Conservation (phyloP, 2,888 invertebrate genomes). For the Cactoblastis cactorum region DNA sequence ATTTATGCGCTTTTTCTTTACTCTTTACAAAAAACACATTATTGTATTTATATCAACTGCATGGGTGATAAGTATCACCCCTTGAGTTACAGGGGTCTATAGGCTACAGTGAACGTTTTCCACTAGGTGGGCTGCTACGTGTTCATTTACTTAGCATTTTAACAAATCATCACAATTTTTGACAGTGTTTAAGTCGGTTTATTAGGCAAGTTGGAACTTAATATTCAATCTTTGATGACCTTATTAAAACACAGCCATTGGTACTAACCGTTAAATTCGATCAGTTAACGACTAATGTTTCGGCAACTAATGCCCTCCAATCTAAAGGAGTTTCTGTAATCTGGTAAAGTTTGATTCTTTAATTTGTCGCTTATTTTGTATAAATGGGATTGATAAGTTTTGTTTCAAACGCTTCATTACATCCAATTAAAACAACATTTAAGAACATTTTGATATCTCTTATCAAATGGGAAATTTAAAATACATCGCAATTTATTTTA, state of each 20-base stretch:
- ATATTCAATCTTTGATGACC: constrained; percentile 42
- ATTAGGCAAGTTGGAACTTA: constrained; percentile 39
- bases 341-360: constrained; percentile 4
- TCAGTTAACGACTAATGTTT: constrained; percentile 20
- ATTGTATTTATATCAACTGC: too few relatives aligned
- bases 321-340: constrained; percentile 29
- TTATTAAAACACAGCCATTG: constrained; percentile 35
- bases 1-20: too few relatives aligned
- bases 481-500: too few relatives aligned
- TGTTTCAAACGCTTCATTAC: background rate
- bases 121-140: too few relatives aligned
- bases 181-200: constrained; percentile 15
- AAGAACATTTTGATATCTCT: background rate
- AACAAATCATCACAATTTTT: background rate
- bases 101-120: too few relatives aligned
- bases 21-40: too few relatives aligned
- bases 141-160: too few relatives aligned
- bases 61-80: too few relatives aligned
- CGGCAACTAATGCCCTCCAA: constrained; percentile 40
- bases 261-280: background rate
- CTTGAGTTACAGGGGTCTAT: too few relatives aligned
- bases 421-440: background rate
- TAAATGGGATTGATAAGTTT: background rate
- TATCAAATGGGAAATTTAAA: too few relatives aligned
- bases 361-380: background rate